Percentiles rank a stretch among this genome's conserved stretches.
Evolutionary conservation across 2,797 vertebrate species (phyloP).

Genomic region (Centropyge bicolor): DNA sequence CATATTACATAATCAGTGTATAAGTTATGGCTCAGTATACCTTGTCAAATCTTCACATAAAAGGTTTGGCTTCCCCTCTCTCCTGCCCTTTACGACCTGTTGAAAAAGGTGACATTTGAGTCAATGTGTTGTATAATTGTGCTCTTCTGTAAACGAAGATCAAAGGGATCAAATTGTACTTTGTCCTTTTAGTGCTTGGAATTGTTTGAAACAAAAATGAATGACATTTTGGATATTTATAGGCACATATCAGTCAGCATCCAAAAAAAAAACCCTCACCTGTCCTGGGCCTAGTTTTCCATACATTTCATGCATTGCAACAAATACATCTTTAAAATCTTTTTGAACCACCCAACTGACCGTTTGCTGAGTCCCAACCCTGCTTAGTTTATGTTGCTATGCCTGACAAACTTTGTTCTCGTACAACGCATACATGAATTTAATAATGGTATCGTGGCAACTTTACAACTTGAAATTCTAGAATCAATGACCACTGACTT

Average conservation of each 20-base stretch:
- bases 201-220: neutral
- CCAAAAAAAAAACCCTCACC: too few relatives aligned
- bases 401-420: neutral
- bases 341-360: neutral
- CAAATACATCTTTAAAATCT: neutral
- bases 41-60: neutral
- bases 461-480: too few relatives aligned
- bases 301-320: neutral
- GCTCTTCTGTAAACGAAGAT: too few relatives aligned
- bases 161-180: neutral
- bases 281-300: neutral
- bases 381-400: neutral
- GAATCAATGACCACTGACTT: neutral
- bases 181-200: neutral
- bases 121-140: neutral
- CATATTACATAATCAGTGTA: conserved; percentile 43
- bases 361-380: neutral
- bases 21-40: neutral
- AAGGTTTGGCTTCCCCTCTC: conserved; percentile 3
- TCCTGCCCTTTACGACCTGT: conserved; percentile 25
- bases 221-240: neutral
- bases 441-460: neutral
- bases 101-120: conserved; percentile 8
- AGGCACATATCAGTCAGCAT: neutral
- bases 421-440: neutral